Base-by-base conservation (phyloP, 2,113 vertebrate genomes). In the Petrocephalus zakoni region DNA sequence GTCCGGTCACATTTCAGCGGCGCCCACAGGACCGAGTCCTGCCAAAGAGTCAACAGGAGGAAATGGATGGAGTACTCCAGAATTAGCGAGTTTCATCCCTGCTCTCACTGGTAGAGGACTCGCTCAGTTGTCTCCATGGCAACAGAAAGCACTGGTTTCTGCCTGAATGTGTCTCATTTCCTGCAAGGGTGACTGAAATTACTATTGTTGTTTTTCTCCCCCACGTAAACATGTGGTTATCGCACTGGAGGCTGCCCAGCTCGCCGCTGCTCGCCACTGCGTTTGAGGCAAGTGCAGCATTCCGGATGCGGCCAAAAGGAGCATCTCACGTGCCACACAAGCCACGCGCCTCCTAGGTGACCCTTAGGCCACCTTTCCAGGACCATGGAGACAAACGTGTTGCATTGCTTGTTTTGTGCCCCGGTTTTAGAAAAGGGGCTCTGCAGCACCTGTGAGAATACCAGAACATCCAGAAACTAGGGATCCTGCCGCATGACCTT, bases 111-210 rank as follows among this genome's bases (percentile, higher is more conserved):
- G 21, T 13, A 49, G 9, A 46, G 2, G 81, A 55, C 52, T 85
- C 9, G 49, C 47, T 34, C n/a, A 17, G 29, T 56, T 89, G 92
- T 95, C 94, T 91, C 93, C 92, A 94, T 94, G 78, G 94, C 90
- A 94, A 94, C 94, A 91, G 87, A 90, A 93, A 93, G 91, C 91
- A 93, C 90, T 92, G 83, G 88, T 87, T 90, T 25, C 90, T 49
- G 86, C 84, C 52, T 47, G 87, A 87, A 29, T 88, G 88, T 88
- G 89, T 53, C 85, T 88, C 51, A 61, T 8, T 22, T 55, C 75
- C 89, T 90, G 90, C 89, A 64, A 89, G 84, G 22, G 88, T 91
- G 86, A 88, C 34, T 17, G 87, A 81, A 93, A 56, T 86, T 10
- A 86, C 22, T 86, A 86, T 92, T 88, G 88, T 93, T 93, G 92